A percentile compares a stretch with the other conserved stretches of the same genome.
Conservation (phyloP, 2,113 vertebrate species). For the Amphiprion ocellaris region DNA sequence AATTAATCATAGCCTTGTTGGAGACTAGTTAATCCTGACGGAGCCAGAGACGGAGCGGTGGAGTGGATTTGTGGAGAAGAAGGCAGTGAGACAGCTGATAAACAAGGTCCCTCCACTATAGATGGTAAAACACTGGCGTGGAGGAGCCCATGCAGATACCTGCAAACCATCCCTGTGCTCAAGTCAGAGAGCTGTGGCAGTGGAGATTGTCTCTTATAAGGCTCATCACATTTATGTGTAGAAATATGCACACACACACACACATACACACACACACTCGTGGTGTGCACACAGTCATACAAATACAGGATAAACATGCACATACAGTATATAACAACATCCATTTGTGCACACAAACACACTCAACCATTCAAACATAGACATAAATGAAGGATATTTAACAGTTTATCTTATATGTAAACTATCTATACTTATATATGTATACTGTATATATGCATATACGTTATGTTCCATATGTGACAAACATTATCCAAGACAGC, state of each 20-base stretch:
- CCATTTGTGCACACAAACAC: constrained; percentile 36
- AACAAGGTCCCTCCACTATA: constrained; percentile 50
- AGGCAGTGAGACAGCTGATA: constrained; percentile 83
- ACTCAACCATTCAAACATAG: constrained; percentile 40
- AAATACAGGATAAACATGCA: constrained; percentile 22
- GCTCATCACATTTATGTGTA: constrained; percentile 55
- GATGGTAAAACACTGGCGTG: constrained; percentile 15
- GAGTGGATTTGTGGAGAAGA: constrained; percentile 46
- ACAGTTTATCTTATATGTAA: constrained; percentile 49
- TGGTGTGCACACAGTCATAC: constrained; percentile 39
- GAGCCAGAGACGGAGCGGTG: constrained; percentile 39
- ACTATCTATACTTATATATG: constrained; percentile 37
- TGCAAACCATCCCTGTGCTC: constrained; percentile 62
- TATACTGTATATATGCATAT: constrained; percentile 35
- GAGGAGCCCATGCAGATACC: constrained; percentile 50
- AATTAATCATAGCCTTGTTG: constrained; percentile 56
- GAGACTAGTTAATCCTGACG: constrained; percentile 48
- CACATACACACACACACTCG: constrained; percentile 41
- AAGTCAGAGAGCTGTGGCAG: constrained; percentile 60
- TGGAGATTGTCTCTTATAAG: constrained; percentile 77
- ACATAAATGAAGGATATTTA: constrained; percentile 36
- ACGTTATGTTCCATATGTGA: constrained; percentile 32
- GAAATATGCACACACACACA: constrained; percentile 42
- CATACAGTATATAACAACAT: neutral
- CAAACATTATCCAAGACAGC: constrained; percentile 48